phyloP scores from a whole-genome alignment of 2,797 vertebrate species.

The Sus cebifrons region DNA sequence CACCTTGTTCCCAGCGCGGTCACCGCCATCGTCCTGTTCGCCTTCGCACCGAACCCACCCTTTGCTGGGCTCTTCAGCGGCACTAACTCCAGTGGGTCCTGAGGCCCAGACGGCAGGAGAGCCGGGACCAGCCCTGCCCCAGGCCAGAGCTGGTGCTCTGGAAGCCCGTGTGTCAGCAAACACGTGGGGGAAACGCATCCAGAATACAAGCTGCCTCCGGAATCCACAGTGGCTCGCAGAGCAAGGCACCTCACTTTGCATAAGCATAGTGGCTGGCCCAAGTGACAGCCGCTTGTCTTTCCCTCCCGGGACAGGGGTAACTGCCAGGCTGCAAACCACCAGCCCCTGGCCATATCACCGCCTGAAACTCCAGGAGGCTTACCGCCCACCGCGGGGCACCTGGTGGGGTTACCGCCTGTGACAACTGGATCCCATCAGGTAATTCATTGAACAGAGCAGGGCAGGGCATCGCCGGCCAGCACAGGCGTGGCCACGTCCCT shows the following conservation, averaged over 20 bases:
- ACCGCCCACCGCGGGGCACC: not conserved
- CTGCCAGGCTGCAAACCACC: not conserved
- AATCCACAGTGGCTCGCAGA: not conserved
- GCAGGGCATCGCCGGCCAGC: not conserved
- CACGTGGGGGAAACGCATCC: rapidly evolving
- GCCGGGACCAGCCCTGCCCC: not conserved
- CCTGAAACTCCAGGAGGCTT: rapidly evolving
- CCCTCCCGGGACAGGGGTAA: not conserved
- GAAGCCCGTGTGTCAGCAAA: not conserved
- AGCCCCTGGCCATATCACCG: not conserved
- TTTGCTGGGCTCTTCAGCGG: not conserved
- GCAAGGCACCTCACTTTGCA: too few species aligned
- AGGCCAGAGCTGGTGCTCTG: too few species aligned
- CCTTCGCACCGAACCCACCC: rapidly evolving
- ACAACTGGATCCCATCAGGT: not conserved
- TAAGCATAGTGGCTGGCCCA: not conserved
- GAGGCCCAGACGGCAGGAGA: not conserved
- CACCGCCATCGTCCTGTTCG: too few species aligned
- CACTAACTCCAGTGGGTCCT: not conserved
- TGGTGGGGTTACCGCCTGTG: rapidly evolving
- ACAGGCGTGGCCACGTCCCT: rapidly evolving
- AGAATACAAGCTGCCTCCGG: rapidly evolving
- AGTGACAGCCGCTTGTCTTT: not conserved
- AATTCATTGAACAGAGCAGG: rapidly evolving
- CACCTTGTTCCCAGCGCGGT: rapidly evolving